Percentiles rank a stretch among this genome's conserved stretches.
These are phyloP conservation scores for Sinocyclocheilus maitianheensis DNA, from an alignment of 2,113 vertebrate genomes.

Conservation along the genomic window DNA sequence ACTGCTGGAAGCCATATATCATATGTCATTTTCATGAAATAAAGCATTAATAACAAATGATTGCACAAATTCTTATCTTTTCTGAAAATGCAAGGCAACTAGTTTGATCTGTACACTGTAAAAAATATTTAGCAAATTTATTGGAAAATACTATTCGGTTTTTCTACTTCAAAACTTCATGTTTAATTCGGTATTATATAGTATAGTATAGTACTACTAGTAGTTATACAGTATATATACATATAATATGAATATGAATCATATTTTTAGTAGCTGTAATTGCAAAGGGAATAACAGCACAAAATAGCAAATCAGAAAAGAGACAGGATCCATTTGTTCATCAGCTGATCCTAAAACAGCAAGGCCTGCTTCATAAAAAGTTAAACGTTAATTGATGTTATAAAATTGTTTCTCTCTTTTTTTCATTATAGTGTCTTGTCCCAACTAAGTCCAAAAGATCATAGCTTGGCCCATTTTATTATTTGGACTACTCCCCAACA, in stretches of 20 bases:
- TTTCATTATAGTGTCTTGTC: too few species aligned
- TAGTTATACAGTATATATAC: too few species aligned
- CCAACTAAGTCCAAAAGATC: neutral
- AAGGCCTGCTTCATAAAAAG: slow-evolving; percentile 26
- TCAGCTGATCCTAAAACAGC: slow-evolving; percentile 25
- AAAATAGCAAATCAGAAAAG: neutral
- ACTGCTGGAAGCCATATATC: neutral
- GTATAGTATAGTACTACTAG: too few species aligned
- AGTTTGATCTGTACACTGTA: neutral
- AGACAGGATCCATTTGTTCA: slow-evolving; percentile 27
- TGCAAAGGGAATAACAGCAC: too few species aligned
- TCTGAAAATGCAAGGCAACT: neutral
- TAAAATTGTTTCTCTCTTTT: too few species aligned
- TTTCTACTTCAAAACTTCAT: too few species aligned
- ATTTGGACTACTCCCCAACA: neutral
- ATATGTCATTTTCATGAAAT: neutral
- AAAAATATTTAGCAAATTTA: too few species aligned
- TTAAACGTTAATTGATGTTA: slow-evolving; percentile 14
- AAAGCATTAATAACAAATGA: neutral
- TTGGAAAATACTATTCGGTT: too few species aligned
- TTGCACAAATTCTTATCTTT: neutral
- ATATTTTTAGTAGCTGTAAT: too few species aligned
- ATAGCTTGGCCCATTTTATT: neutral
- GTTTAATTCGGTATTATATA: too few species aligned
- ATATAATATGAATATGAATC: too few species aligned